Evolutionary conservation across 1,140 invertebrate species (phyloP).

Genomic region (Drosophila pandora): DNA sequence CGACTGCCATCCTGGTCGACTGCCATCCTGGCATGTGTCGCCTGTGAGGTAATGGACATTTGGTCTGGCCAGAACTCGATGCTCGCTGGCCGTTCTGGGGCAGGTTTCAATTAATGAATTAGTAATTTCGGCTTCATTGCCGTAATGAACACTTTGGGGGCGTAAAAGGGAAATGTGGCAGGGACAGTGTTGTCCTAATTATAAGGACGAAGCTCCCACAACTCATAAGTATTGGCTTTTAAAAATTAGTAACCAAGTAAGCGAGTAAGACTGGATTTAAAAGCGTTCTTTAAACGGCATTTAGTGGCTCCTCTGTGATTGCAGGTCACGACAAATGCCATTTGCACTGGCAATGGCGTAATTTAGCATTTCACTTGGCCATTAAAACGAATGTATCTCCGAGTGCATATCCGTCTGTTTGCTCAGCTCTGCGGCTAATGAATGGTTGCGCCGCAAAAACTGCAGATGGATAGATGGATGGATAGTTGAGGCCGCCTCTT

Average conservation of each 20-base stretch:
- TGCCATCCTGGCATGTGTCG: constrained; percentile 35
- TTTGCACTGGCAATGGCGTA: constrained; percentile 3
- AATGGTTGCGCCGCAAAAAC: constrained; percentile 8
- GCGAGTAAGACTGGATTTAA: not conserved
- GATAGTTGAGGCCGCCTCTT: constrained; percentile 8
- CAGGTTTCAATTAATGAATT: constrained; percentile 79
- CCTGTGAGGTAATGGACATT: constrained; percentile 38
- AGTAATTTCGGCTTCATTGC: constrained; percentile 76
- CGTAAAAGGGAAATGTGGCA: not conserved
- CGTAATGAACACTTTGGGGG: constrained; percentile 60
- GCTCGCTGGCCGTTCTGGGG: constrained; percentile 15
- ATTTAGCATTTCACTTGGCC: constrained; percentile 35
- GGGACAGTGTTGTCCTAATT: constrained; percentile 4
- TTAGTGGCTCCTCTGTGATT: constrained; percentile 15
- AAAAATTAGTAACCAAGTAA: not conserved
- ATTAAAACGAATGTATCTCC: constrained; percentile 23
- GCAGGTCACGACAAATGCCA: not conserved
- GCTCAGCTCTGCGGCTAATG: constrained; percentile 12
- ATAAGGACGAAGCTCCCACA: not conserved
- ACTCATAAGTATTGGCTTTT: not conserved
- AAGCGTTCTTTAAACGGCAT: constrained; percentile 28
- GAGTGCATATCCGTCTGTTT: constrained; percentile 21
- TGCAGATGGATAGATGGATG: not conserved
- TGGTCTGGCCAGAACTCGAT: constrained; percentile 18
- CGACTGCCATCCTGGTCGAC: not conserved